Percentiles rank a stretch among this genome's conserved stretches.
Conservation (phyloP, 2,797 vertebrate genomes). For the Oreortyx pictus region DNA sequence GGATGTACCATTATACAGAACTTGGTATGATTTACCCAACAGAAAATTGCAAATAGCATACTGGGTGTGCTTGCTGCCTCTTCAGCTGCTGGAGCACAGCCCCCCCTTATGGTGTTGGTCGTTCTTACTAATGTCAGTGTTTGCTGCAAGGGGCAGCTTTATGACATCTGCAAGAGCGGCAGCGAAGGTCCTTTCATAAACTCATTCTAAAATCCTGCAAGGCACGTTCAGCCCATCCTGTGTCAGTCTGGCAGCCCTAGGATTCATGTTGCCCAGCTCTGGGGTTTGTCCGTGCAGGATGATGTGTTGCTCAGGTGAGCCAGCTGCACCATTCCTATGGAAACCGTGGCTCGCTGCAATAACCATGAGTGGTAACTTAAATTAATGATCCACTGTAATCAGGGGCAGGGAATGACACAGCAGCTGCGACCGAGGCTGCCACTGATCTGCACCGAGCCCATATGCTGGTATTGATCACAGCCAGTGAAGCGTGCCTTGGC, state of each 20-base stretch:
- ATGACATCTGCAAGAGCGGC: rapidly evolving
- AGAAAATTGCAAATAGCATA: background rate
- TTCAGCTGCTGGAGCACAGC: background rate
- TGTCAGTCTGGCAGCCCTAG: rapidly evolving
- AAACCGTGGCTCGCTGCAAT: background rate
- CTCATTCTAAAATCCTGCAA: rapidly evolving
- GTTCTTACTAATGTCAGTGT: rapidly evolving
- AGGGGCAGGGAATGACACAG: background rate
- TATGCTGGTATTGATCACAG: background rate
- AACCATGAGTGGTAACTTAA: background rate
- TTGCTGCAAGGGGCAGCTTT: background rate
- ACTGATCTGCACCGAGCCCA: background rate
- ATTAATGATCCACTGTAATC: background rate
- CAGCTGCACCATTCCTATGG: constrained; percentile 27
- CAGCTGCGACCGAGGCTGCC: rapidly evolving
- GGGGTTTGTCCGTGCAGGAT: background rate
- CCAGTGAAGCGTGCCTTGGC: background rate
- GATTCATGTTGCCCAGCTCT: background rate
- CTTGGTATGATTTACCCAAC: background rate
- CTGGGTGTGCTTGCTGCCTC: background rate
- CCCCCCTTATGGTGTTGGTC: background rate
- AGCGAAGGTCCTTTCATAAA: rapidly evolving
- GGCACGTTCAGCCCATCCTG: rapidly evolving
- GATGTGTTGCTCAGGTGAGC: background rate
- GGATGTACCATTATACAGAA: background rate